Conservation (phyloP, 2,797 vertebrate genomes). For the Propithecus deckenii region DNA sequence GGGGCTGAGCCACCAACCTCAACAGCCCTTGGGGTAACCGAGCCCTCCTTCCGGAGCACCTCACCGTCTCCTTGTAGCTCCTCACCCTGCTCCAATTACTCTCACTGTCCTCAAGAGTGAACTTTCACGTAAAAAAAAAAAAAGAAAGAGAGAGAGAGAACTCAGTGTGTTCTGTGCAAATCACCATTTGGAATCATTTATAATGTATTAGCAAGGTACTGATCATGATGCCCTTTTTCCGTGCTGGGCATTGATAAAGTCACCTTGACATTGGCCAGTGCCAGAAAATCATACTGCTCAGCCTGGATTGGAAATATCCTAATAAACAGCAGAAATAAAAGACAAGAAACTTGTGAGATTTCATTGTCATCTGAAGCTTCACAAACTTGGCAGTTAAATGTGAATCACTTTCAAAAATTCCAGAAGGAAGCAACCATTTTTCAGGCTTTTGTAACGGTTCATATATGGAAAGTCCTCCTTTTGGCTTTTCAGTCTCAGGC, state of each 20-base stretch:
- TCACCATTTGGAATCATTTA: conserved; percentile 54
- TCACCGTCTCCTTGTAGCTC: not conserved
- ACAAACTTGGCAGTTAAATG: not conserved
- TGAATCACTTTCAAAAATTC: conserved; percentile 8
- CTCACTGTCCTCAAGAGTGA: conserved; percentile 47
- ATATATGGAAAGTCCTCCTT: not conserved
- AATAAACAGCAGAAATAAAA: conserved; percentile 34
- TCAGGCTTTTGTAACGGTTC: not conserved
- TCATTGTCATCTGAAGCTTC: conserved; percentile 13
- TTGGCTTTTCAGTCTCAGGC: not conserved
- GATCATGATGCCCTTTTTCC: conserved; percentile 13
- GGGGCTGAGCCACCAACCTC: conserved; percentile 40
- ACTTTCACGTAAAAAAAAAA: not conserved
- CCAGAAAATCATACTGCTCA: conserved; percentile 48
- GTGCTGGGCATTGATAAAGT: conserved; percentile 25
- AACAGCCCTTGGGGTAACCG: conserved; percentile 43
- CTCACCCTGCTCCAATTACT: conserved; percentile 52
- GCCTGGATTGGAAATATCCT: not conserved
- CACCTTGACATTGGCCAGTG: conserved; percentile 61
- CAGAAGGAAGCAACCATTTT: not conserved
- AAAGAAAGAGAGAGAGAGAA: not conserved
- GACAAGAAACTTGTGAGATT: not conserved
- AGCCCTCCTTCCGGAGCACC: not conserved
- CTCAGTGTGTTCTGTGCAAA: conserved; percentile 22
- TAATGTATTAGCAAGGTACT: conserved; percentile 37